Conservation (phyloP, 2,888 invertebrate species). For the Atethmia centrago region DNA sequence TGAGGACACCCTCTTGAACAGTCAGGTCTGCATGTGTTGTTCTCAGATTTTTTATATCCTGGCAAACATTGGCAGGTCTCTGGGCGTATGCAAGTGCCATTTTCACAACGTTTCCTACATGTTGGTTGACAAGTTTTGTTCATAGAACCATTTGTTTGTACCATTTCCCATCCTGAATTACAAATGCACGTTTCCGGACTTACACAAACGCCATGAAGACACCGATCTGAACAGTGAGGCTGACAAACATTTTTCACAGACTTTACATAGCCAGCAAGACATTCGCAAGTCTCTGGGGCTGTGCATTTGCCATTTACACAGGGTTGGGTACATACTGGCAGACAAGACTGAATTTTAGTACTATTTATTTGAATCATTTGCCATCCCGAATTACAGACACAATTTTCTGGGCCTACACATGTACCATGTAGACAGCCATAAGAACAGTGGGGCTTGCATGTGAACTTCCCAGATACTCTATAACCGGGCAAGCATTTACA, state of each 20-base stretch:
- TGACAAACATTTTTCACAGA: slow-evolving; percentile 3
- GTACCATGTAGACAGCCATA: slow-evolving; percentile 18
- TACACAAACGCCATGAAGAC: slow-evolving; percentile 10
- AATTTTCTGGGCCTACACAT: slow-evolving; percentile 30
- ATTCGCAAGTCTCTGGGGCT: slow-evolving; percentile 49
- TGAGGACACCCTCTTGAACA: slow-evolving; percentile 59
- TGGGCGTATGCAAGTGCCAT: slow-evolving; percentile 33
- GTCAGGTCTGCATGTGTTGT: slow-evolving; percentile 44
- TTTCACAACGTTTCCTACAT: slow-evolving; percentile 21
- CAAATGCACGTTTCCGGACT: slow-evolving; percentile 39
- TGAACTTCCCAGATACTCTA: background rate
- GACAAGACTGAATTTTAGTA: slow-evolving; percentile 2
- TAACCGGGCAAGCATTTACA: slow-evolving; percentile 4
- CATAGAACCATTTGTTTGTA: background rate
- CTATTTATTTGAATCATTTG: background rate
- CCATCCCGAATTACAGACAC: slow-evolving; percentile 33
- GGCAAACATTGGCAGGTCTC: slow-evolving; percentile 25
- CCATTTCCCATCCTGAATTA: slow-evolving; percentile 30
- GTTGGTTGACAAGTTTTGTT: slow-evolving; percentile 23
- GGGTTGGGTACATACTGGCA: slow-evolving; percentile 27
- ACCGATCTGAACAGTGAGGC: slow-evolving; percentile 20
- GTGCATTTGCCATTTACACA: slow-evolving; percentile 33
- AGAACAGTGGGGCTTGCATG: slow-evolving; percentile 2
- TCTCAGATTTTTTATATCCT: slow-evolving; percentile 23
- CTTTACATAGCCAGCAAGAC: slow-evolving; percentile 22